A percentile compares a stretch with the other conserved stretches of the same genome.
Evolutionary conservation across 2,113 vertebrate genomes (phyloP).

Genomic region (Pontoporia blainvillei): DNA sequence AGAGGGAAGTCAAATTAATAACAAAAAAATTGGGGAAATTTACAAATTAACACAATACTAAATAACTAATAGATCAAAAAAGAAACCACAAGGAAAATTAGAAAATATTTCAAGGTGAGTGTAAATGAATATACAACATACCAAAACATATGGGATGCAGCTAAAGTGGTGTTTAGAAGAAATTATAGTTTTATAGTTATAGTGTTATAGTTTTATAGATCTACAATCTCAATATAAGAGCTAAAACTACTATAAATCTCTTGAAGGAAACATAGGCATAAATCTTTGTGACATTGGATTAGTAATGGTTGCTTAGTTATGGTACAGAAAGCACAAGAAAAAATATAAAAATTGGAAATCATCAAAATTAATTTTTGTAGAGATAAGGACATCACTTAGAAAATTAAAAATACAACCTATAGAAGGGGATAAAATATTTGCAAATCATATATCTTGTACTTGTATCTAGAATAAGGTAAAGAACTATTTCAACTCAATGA

Average conservation of each 20-base stretch:
- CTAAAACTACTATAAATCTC: neutral
- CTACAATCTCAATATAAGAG: neutral
- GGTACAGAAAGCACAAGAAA: neutral
- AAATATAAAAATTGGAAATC: neutral
- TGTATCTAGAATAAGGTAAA: neutral
- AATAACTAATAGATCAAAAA: neutral
- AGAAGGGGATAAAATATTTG: neutral
- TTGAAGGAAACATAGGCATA: neutral
- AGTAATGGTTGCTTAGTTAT: neutral
- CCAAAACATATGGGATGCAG: neutral
- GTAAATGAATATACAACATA: neutral
- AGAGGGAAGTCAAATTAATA: neutral
- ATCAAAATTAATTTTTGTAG: neutral
- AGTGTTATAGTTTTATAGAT: neutral
- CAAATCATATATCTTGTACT: neutral
- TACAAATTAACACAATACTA: neutral
- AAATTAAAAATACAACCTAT: neutral
- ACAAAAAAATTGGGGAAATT: neutral
- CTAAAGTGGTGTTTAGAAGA: neutral
- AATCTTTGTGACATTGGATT: neutral
- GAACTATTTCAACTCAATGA: neutral
- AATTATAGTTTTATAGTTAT: neutral
- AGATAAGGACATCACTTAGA: neutral
- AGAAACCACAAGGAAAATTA: neutral
- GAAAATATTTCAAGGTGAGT: neutral